Conservation (phyloP, 2,113 vertebrate genomes). For the Copsychus sechellarum region DNA sequence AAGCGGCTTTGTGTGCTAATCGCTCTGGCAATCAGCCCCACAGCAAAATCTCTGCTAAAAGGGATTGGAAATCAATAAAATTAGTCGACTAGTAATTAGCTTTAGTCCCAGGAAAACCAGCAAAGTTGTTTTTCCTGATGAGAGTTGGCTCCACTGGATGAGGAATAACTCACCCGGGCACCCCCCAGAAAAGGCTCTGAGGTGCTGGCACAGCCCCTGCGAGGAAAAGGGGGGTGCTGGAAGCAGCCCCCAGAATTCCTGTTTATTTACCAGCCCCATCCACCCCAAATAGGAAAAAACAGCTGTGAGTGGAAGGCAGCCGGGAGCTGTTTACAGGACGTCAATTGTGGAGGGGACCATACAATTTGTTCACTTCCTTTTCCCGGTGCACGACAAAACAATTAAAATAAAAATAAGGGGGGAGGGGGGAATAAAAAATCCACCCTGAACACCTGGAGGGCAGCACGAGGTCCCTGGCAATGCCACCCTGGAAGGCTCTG, state of each 20-base stretch:
- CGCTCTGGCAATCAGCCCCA: constrained; percentile 54
- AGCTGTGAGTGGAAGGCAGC: constrained; percentile 15
- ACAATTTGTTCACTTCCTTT: constrained; percentile 61
- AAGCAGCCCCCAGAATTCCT: not conserved
- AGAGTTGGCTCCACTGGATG: fast-evolving
- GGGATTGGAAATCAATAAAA: constrained; percentile 73
- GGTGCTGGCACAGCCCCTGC: not conserved
- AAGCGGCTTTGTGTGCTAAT: constrained; percentile 68
- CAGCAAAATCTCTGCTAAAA: constrained; percentile 64
- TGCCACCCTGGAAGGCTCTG: not conserved
- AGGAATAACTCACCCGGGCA: fast-evolving
- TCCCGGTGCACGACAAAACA: constrained; percentile 33
- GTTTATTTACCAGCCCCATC: constrained; percentile 42
- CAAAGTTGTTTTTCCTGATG: not conserved
- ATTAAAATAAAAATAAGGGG: not conserved
- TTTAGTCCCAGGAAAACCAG: constrained; percentile 27
- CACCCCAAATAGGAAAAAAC: constrained; percentile 45
- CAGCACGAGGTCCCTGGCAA: not conserved
- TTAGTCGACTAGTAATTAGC: constrained; percentile 67
- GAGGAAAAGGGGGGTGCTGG: not conserved
- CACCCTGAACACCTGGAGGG: not conserved
- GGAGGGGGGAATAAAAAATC: not conserved
- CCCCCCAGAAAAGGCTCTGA: not conserved
- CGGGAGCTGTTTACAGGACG: constrained; percentile 62
- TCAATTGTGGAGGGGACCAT: constrained; percentile 12